Percentiles rank a stretch among this genome's conserved stretches.
Conservation (phyloP, 2,113 vertebrate genomes). For the Lepus europaeus region DNA sequence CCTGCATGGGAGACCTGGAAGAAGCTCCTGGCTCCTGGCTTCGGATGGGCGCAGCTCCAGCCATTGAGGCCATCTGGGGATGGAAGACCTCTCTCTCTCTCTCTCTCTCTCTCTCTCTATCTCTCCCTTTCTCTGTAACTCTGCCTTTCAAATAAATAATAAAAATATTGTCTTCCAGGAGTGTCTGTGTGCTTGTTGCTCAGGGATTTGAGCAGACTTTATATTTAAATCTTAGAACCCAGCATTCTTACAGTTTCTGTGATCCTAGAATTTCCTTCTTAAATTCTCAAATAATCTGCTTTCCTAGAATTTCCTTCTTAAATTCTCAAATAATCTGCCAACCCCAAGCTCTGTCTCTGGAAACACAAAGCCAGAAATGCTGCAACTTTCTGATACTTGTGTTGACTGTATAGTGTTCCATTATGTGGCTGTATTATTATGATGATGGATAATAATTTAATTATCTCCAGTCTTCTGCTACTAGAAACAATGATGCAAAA, state of each 20-base stretch:
- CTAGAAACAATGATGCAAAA: constrained; percentile 26
- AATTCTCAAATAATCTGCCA: constrained; percentile 1
- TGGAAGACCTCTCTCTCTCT: too few relatives aligned
- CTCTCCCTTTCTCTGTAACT: too few relatives aligned
- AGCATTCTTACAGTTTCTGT: neutral
- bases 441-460: neutral
- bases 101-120: too few relatives aligned
- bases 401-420: neutral
- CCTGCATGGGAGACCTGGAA: too few relatives aligned
- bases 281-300: too few relatives aligned
- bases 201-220: neutral
- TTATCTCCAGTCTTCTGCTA: neutral
- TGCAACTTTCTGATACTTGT: constrained; percentile 26
- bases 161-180: neutral
- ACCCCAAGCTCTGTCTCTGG: neutral
- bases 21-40: too few relatives aligned
- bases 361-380: neutral
- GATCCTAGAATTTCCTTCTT: neutral
- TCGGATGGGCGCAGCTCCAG: too few relatives aligned
- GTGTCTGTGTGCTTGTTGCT: neutral
- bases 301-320: too few relatives aligned
- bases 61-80: too few relatives aligned
- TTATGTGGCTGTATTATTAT: neutral
- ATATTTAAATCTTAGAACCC: constrained; percentile 1
- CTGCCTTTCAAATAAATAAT: too few relatives aligned